Evolutionary conservation across 1,140 invertebrate species (phyloP).

Genomic region (Eupristina koningsbergeri): DNA sequence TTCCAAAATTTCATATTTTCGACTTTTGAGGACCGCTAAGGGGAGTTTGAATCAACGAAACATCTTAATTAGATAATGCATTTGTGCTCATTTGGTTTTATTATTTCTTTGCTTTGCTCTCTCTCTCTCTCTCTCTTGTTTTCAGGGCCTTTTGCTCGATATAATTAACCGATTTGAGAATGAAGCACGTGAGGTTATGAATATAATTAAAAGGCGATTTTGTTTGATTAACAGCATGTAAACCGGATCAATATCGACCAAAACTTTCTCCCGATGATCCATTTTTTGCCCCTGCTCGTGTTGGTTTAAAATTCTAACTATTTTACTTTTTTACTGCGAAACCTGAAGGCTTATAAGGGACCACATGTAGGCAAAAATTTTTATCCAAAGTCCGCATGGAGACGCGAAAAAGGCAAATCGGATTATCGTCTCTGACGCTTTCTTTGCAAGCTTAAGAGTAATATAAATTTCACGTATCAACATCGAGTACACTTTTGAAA

Average conservation of each 20-base stretch:
- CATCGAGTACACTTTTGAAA: constrained; percentile 16
- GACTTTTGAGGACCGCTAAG: not conserved
- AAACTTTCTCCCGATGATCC: not conserved
- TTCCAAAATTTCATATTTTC: not conserved
- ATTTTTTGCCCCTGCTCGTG: not conserved
- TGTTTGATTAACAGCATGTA: not conserved
- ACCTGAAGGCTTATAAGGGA: not conserved
- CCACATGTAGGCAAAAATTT: not conserved
- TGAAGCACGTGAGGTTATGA: not conserved
- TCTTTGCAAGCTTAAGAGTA: constrained; percentile 40
- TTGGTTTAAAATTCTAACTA: not conserved
- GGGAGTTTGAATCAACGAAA: not conserved
- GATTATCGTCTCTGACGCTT: constrained; percentile 23
- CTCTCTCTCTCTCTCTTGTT: too few relatives aligned
- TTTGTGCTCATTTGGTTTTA: not conserved
- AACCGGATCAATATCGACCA: not conserved
- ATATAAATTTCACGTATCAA: constrained; percentile 23
- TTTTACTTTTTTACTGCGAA: not conserved
- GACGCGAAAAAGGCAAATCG: constrained; percentile 38
- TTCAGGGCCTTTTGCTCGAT: not conserved
- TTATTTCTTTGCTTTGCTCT: too few relatives aligned
- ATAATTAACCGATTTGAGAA: not conserved
- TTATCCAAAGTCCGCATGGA: constrained; percentile 21
- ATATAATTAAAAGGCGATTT: not conserved
- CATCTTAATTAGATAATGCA: constrained; percentile 5